phyloP scores from a whole-genome alignment of 1,140 invertebrate species.

The Tetragonula clypearis region DNA sequence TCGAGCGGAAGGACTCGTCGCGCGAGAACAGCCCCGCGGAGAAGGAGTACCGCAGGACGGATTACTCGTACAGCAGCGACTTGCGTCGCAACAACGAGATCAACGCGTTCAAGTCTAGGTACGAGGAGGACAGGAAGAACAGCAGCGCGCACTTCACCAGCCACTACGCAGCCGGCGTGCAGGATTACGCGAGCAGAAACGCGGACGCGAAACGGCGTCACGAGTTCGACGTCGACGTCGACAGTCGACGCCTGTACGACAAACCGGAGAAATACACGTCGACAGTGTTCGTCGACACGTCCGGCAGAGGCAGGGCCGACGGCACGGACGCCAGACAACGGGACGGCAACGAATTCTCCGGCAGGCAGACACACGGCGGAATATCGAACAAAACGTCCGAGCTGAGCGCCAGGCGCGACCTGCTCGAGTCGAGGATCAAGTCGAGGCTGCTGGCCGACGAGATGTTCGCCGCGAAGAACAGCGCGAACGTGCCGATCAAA shows the following conservation, averaged over 20 bases:
- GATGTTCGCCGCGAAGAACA: conserved; percentile 74
- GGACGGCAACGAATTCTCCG: conserved; percentile 72
- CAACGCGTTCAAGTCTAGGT: conserved; percentile 73
- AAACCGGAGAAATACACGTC: conserved; percentile 78
- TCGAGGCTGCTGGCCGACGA: conserved; percentile 82
- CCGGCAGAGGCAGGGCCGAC: conserved; percentile 84
- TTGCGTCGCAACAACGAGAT: conserved; percentile 76
- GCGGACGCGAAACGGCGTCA: conserved; percentile 62
- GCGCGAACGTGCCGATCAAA: conserved; percentile 67
- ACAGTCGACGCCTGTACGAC: conserved; percentile 67
- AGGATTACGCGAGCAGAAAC: conserved; percentile 61
- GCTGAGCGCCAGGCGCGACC: conserved; percentile 87
- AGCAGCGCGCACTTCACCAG: conserved; percentile 59
- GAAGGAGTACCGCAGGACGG: conserved; percentile 74
- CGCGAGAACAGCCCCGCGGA: conserved; percentile 79
- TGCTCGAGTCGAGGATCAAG: conserved; percentile 88
- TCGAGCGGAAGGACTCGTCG: conserved; percentile 83
- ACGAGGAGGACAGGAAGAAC: conserved; percentile 68
- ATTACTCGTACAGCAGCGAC: conserved; percentile 74
- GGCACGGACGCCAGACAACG: conserved; percentile 85
- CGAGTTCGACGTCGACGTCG: conserved; percentile 71
- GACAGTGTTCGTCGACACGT: conserved; percentile 81
- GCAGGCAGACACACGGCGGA: conserved; percentile 53
- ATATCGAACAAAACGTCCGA: conserved; percentile 80
- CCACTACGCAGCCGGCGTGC: conserved; percentile 52